Base-by-base conservation (phyloP, 2,113 vertebrate genomes). In the Seriola aureovittata region DNA sequence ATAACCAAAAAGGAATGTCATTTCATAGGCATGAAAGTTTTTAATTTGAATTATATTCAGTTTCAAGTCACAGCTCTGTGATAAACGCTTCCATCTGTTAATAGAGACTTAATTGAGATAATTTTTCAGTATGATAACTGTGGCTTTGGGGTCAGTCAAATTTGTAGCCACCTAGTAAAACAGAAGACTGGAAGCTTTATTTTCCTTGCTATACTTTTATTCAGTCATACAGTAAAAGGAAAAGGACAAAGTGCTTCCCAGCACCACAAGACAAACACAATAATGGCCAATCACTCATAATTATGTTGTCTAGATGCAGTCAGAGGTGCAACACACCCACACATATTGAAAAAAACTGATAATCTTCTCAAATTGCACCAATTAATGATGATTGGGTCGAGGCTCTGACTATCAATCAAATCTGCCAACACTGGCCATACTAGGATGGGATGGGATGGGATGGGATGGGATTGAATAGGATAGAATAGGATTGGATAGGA, bases 151-250 rank as follows among this genome's bases (percentile, higher is more conserved):
- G 21, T 73, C 1, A 0, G 23, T 4, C 12, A 62, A 34, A 62
- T 16, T 46, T 16, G 4, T 6, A 62, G 57, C 42, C 58, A 11
- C 29, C 29, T n/a, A 50, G 50, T 63, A 48, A 36, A 34, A 63
- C 42, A 60, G 2, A 44, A 38, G 48, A 54, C n/a, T 12, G 12
- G 34, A 57, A 5, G 50, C 32, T 17, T 67, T n/a, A 44, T 59
- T 29, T 59, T 23, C 21, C 32, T 55, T 71, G 17, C 65, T 72
- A 40, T 29, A 62, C 46, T 70, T 63, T 23, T 70, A 54, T 71
- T 54, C n/a, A 0, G 0, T 3, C 32, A 62, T 19, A 2, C 48
- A 50, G 48, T 21, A 3, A 21, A 9, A n/a, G 2, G 19, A n/a
- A 52, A 10, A 3, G 19, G 19, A 52, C 50, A 10, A n/a, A 10